Evolutionary conservation across 2,888 invertebrate species (phyloP).

Genomic region (Protula sp.): DNA sequence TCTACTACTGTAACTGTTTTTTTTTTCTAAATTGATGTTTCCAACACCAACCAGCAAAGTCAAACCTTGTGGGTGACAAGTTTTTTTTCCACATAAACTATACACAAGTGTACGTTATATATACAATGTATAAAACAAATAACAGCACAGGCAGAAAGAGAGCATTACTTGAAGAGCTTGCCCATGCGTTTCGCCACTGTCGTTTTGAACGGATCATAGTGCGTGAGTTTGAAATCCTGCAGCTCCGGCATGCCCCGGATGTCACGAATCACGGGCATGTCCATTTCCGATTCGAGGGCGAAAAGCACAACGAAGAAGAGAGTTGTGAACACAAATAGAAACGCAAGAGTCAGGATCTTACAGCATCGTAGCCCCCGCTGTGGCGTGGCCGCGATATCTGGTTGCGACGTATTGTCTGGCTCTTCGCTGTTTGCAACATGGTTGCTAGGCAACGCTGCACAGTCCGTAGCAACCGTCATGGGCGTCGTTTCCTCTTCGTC

Average conservation of each 20-base stretch:
- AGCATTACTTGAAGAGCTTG: slow-evolving; percentile 15
- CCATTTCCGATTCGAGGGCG: slow-evolving; percentile 20
- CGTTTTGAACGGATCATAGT: slow-evolving; percentile 19
- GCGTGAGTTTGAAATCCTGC: slow-evolving; percentile 17
- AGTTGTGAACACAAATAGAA: slow-evolving; percentile 7
- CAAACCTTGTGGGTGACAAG: no score
- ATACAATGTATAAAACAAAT: no score
- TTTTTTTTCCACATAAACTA: no score
- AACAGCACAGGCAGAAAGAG: no score
- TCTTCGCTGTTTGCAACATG: no score
- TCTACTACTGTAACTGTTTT: no score
- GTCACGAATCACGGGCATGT: slow-evolving; percentile 17
- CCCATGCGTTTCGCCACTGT: slow-evolving; percentile 10
- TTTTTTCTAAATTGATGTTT: no score
- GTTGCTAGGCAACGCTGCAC: no score
- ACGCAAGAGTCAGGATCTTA: slow-evolving; percentile 6
- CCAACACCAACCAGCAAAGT: no score
- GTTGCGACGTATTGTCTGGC: background rate
- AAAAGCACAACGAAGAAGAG: slow-evolving; percentile 11
- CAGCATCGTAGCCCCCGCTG: slow-evolving; percentile 8
- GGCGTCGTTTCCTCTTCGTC: no score
- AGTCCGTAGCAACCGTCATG: no score
- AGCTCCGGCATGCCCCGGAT: slow-evolving; percentile 18
- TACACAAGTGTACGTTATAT: no score
- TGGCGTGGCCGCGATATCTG: background rate